Conservation (phyloP, 2,888 invertebrate genomes). For the Rhaphigaster nebulosa region DNA sequence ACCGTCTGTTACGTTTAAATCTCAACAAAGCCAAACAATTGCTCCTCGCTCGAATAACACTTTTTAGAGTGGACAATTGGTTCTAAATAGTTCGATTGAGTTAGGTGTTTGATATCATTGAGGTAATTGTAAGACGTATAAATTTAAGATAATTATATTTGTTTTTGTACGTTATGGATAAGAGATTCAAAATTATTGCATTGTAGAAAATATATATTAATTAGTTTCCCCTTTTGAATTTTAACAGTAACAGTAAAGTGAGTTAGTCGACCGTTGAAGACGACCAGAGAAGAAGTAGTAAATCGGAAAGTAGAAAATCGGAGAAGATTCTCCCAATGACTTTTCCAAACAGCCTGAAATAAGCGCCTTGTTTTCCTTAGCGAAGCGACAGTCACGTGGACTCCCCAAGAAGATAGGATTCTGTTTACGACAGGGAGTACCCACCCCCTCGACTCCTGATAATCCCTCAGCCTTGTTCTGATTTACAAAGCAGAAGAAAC, state of each 20-base stretch:
- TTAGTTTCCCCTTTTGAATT: no score
- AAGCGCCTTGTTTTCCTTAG: slow-evolving; percentile 26
- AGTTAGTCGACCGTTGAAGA: background rate
- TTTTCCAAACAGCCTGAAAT: slow-evolving; percentile 28
- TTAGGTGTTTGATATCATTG: background rate
- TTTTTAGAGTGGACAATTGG: background rate
- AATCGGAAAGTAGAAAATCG: background rate
- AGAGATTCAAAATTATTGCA: no score
- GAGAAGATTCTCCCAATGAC: background rate
- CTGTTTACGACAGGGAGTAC: background rate
- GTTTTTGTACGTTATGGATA: no score
- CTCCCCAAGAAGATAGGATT: slow-evolving; percentile 13
- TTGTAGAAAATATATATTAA: no score
- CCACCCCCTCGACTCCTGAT: background rate
- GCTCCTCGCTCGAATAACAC: background rate
- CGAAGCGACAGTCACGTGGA: background rate
- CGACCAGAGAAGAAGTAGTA: background rate
- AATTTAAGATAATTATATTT: no score
- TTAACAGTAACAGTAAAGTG: background rate
- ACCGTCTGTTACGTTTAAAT: background rate
- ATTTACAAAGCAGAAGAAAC: background rate
- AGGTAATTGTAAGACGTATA: no score
- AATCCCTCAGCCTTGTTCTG: slow-evolving; percentile 10
- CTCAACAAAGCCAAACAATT: background rate
- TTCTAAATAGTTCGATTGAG: background rate